Evolutionary conservation across 2,797 vertebrate genomes (phyloP).

Genomic region (Pogoniulus pusillus): DNA sequence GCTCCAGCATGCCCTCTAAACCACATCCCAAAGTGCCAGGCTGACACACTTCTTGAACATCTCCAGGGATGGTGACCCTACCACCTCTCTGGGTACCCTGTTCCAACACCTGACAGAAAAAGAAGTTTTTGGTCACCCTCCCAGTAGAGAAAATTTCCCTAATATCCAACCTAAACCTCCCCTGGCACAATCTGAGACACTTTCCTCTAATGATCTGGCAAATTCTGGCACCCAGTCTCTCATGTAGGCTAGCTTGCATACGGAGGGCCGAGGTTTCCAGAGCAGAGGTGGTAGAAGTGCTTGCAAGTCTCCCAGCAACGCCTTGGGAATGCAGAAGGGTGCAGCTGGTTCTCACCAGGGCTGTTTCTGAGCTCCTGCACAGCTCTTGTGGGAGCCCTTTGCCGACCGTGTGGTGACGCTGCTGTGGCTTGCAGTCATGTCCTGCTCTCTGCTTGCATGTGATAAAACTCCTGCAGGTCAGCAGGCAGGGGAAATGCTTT

Average conservation of each 20-base stretch:
- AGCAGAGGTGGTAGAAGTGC: neutral
- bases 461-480: neutral
- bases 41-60: too few species aligned
- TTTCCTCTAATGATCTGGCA: neutral
- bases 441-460: neutral
- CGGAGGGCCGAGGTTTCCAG: neutral
- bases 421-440: neutral
- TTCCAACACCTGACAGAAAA: too few species aligned
- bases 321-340: neutral
- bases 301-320: too few species aligned
- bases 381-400: neutral
- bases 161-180: too few species aligned
- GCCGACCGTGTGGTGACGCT: rapidly evolving
- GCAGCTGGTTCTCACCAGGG: neutral
- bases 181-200: too few species aligned
- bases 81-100: too few species aligned
- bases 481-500: neutral
- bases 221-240: neutral
- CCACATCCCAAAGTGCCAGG: too few species aligned
- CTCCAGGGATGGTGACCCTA: too few species aligned
- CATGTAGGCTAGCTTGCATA: rapidly evolving
- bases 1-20: too few species aligned
- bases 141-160: too few species aligned
- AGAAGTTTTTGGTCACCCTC: too few species aligned
- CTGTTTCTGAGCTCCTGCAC: neutral